These are phyloP conservation scores for Micronycteris hirsuta DNA, from an alignment of 2,113 vertebrate species.

Conservation along the genomic window DNA sequence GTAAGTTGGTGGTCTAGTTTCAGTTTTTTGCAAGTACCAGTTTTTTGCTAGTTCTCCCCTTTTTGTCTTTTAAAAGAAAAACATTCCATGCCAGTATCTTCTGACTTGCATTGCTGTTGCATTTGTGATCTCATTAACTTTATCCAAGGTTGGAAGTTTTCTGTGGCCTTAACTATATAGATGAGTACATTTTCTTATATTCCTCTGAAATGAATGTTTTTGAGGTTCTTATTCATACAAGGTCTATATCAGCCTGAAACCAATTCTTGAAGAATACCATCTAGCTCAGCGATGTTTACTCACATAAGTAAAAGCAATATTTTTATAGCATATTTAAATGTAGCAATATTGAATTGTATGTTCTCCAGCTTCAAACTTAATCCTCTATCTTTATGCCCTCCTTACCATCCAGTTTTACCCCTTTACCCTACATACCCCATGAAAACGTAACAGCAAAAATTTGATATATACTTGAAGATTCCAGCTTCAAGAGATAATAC, in stretches of 20 bases:
- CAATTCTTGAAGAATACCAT: neutral
- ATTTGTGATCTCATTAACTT: conserved; percentile 16
- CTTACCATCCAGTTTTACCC: neutral
- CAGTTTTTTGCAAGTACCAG: too few relatives aligned
- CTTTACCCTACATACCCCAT: neutral
- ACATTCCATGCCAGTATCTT: neutral
- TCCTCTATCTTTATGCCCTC: neutral
- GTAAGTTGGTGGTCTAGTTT: too few relatives aligned
- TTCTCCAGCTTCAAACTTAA: neutral
- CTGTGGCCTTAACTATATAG: neutral
- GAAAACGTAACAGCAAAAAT: neutral
- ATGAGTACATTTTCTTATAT: neutral
- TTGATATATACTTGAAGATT: neutral
- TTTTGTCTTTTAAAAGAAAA: neutral
- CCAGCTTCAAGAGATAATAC: neutral
- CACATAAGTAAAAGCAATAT: neutral
- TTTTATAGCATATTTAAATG: neutral
- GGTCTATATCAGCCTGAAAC: neutral
- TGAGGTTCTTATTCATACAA: neutral
- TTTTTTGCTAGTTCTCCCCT: too few relatives aligned
- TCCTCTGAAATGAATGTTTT: neutral
- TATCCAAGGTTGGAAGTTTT: neutral
- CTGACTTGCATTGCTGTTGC: neutral
- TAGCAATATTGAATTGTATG: neutral
- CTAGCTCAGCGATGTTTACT: neutral